Evolutionary conservation across 2,888 invertebrate species (phyloP).

Genomic region (Fragum whitleyi): DNA sequence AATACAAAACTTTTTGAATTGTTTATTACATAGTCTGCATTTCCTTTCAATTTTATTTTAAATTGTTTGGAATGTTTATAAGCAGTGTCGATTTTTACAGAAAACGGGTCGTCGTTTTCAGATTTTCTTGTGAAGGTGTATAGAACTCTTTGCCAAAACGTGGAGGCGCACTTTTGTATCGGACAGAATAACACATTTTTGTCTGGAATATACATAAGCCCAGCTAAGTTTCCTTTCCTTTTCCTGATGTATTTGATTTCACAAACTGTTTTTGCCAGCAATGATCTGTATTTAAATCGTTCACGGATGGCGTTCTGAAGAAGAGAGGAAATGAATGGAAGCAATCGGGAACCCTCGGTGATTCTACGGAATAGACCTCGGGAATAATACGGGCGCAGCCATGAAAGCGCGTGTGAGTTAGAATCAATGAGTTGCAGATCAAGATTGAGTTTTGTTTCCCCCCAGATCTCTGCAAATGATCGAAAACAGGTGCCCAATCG

Average conservation of each 20-base stretch:
- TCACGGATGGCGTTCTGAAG: background rate
- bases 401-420: no score
- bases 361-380: no score
- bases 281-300: background rate
- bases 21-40: background rate
- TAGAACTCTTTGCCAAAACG: constrained; percentile 5
- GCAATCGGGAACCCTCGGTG: no score
- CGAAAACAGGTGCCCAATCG: no score
- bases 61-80: background rate
- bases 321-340: no score
- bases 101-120: background rate
- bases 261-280: background rate
- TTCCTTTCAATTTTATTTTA: background rate
- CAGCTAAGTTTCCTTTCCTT: background rate
- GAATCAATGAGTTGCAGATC: no score
- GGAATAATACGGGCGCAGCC: no score
- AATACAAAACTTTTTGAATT: constrained; percentile 45
- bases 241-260: background rate
- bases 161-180: background rate
- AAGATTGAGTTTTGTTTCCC: no score
- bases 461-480: no score
- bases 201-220: background rate
- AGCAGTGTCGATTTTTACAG: background rate
- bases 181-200: background rate
- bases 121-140: no score